Base-by-base conservation (phyloP, 2,797 vertebrate genomes). In the Rhabdomys pumilio region DNA sequence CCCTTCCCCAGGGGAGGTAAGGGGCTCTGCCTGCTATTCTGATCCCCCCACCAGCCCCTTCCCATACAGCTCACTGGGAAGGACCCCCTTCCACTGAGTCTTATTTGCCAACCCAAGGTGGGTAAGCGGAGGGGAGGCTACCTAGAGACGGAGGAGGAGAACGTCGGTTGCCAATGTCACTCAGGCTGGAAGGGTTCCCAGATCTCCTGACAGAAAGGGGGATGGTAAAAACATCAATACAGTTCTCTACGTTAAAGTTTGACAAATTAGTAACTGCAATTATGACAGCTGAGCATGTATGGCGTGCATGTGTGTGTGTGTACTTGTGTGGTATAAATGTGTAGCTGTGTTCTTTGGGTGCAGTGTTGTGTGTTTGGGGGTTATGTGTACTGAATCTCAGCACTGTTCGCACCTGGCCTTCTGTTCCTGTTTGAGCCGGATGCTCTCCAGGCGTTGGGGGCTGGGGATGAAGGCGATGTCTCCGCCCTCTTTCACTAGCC, bases 391-490 rank as follows among this genome's bases (percentile, higher is more conserved):
- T 17, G 59, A 77, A 53, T 77, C 89, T 6, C 44, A 38, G 91
- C 17, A 57, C 67, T 20, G 95, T 94, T 47, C 98, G 94, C 95
- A 99, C 99, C 99, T 99, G 98, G 99, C 99, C 98, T 99, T 99
- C 98, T 99, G 99, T 98, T 99, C 99, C 98, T 99, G 99, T 95
- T 99, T 99, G 93, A 99, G 99, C 95, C 99, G 99, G 99, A 99
- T 99, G 89, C 99, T 99, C 98, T 99, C 99, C 97, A 99, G 99
- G 96, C 99, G 99, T 76, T 99, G 99, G 89, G 99, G 99, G 98
- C 99, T 99, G 98, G 99, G 99, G 98, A 99, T 99, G 98, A 99
- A 99, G 98, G 99, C 99, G 98, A 99, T 99, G 98, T 99, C 99
- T 34, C 99, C 99, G 67, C 99, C 99, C 97, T 99, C 99, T 97